Conservation (phyloP, 2,113 vertebrate species). For the Catharus minimus region DNA sequence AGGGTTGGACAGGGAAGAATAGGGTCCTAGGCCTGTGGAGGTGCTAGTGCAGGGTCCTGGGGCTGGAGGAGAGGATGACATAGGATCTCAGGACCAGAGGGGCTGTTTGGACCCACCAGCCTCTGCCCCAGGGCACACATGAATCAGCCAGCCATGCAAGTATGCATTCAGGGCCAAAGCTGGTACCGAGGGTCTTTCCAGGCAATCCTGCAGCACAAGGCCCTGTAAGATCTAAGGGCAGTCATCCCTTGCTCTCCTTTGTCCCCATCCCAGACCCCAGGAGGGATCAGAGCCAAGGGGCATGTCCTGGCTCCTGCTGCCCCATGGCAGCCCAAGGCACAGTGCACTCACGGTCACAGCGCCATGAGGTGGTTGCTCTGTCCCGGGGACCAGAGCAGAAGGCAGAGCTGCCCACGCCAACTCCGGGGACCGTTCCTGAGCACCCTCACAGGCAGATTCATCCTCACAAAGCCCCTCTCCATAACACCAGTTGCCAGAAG, state of each 20-base stretch:
- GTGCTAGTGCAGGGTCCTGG: neutral
- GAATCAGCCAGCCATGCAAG: neutral
- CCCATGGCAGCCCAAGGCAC: neutral
- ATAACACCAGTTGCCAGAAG: neutral
- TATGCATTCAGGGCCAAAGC: neutral
- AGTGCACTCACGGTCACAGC: neutral
- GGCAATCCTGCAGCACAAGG: accelerated
- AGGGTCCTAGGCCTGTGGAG: neutral
- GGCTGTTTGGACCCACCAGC: neutral
- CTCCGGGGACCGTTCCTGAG: slow-evolving; percentile 67
- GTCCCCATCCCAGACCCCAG: neutral
- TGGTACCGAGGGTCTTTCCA: accelerated
- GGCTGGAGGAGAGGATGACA: neutral
- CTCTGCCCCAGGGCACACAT: neutral
- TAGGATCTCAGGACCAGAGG: neutral
- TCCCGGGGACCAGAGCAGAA: accelerated
- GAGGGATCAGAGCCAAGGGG: neutral
- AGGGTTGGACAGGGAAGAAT: neutral
- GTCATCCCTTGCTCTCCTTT: neutral
- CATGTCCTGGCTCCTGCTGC: neutral
- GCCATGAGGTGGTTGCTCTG: neutral
- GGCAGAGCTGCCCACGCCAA: slow-evolving; percentile 55
- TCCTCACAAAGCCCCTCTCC: neutral
- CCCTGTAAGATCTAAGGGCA: neutral
- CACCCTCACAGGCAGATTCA: neutral